Percentiles rank a stretch among this genome's conserved stretches.
Conservation (phyloP, 2,888 invertebrate species). For the Rhagonycha fulva region DNA sequence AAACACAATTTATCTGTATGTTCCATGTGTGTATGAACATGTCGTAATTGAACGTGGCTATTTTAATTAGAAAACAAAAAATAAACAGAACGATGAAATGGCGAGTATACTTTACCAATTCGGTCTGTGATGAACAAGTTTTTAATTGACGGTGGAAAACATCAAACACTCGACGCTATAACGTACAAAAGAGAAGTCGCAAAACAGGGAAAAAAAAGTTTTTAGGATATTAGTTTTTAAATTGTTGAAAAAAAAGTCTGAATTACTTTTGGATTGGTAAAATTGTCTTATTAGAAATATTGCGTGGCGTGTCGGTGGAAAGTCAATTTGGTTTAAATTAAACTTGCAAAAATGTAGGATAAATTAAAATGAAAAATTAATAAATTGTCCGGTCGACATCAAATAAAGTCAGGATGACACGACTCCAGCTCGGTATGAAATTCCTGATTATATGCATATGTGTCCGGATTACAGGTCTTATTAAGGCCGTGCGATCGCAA, state of each 20-base stretch:
- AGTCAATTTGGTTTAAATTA: neutral
- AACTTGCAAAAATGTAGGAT: neutral
- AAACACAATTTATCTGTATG: constrained; percentile 43
- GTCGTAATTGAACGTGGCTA: constrained; percentile 46
- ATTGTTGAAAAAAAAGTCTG: neutral
- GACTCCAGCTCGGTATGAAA: constrained; percentile 45
- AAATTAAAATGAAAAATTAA: neutral
- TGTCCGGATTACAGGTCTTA: constrained; percentile 56
- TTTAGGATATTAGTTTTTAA: constrained; percentile 3
- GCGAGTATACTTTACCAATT: constrained; percentile 39
- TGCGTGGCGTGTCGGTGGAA: neutral
- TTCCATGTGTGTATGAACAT: constrained; percentile 39
- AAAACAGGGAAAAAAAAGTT: constrained; percentile 6
- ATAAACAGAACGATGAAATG: constrained; percentile 30
- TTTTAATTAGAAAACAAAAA: constrained; percentile 47
- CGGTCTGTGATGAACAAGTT: constrained; percentile 41
- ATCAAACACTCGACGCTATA: constrained; percentile 27
- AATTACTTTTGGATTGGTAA: neutral
- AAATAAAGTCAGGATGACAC: constrained; percentile 24
- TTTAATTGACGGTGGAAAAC: constrained; percentile 44
- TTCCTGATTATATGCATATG: constrained; percentile 54
- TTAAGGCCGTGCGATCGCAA: constrained; percentile 53
- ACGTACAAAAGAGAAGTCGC: constrained; percentile 6
- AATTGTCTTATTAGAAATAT: neutral
- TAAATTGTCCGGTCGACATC: constrained; percentile 8